Evolutionary conservation across 2,888 invertebrate species (phyloP).

Genomic region (Cloeon dipterum): DNA sequence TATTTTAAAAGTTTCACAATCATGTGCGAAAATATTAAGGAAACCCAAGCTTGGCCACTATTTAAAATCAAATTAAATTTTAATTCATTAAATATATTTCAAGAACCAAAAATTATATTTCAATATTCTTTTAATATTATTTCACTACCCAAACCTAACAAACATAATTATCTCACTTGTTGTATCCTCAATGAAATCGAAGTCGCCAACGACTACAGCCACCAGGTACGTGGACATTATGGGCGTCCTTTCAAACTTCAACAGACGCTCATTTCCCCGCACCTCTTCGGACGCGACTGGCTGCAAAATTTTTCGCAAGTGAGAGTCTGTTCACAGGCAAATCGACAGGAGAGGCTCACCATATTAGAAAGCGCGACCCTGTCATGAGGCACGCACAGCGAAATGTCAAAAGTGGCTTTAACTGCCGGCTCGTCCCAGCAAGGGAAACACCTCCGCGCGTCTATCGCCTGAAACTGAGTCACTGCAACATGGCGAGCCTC

Average conservation of each 20-base stretch:
- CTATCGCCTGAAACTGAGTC: slow-evolving; percentile 79
- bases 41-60: too few relatives aligned
- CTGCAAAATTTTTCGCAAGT: too few relatives aligned
- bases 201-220: slow-evolving; percentile 85
- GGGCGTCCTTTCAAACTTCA: slow-evolving; percentile 61
- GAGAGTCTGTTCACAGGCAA: too few relatives aligned
- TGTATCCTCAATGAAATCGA: slow-evolving; percentile 71
- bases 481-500: slow-evolving; percentile 66
- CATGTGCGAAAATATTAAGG: too few relatives aligned
- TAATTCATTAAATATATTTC: too few relatives aligned
- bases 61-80: too few relatives aligned
- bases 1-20: too few relatives aligned
- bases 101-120: too few relatives aligned
- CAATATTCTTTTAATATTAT: too few relatives aligned
- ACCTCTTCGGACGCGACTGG: slow-evolving; percentile 10
- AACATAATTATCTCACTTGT: slow-evolving; percentile 29
- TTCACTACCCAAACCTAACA: too few relatives aligned
- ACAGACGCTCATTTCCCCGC: slow-evolving; percentile 25
- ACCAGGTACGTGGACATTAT: slow-evolving; percentile 91
- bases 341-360: slow-evolving; percentile 33
- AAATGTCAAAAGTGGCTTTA: slow-evolving; percentile 85
- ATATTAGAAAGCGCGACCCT: slow-evolving; percentile 84
- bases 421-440: slow-evolving; percentile 97
- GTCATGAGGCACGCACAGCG: slow-evolving; percentile 54
- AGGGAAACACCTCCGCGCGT: slow-evolving; percentile 83